These are phyloP conservation scores for Pangasius djambal DNA, from an alignment of 2,797 vertebrate genomes.

Conservation along the genomic window DNA sequence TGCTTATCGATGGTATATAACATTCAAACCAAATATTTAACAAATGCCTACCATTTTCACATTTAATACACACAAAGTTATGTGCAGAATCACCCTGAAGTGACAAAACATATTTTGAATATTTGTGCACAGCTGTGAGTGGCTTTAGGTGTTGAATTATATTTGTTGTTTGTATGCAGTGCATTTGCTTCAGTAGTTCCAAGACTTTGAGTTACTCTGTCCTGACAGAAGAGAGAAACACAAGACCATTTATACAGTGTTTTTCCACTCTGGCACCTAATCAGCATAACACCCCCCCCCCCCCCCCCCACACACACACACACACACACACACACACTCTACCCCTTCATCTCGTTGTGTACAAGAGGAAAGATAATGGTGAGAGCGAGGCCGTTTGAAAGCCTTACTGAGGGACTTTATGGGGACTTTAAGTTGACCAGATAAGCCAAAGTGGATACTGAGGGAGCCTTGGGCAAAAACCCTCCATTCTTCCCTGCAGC, in stretches of 20 bases:
- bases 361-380: constrained; percentile 46
- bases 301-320: no score
- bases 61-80: background rate
- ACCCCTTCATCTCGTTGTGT: constrained; percentile 3
- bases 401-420: constrained; percentile 41
- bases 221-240: background rate
- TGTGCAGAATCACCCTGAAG: background rate
- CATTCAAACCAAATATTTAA: background rate
- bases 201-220: background rate
- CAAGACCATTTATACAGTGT: constrained; percentile 39
- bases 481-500: constrained; percentile 24
- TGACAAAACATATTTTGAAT: background rate
- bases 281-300: no score
- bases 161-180: constrained; percentile 9
- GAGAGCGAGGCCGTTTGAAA: constrained; percentile 38
- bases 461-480: constrained; percentile 15
- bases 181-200: background rate
- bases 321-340: no score
- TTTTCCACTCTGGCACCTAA: background rate
- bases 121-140: constrained; percentile 22
- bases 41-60: background rate
- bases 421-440: constrained; percentile 44
- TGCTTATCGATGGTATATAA: background rate
- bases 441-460: constrained; percentile 20
- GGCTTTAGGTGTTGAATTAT: constrained; percentile 1